phyloP scores from a whole-genome alignment of 1,140 invertebrate genomes.

The Metopolophium dirhodum region DNA sequence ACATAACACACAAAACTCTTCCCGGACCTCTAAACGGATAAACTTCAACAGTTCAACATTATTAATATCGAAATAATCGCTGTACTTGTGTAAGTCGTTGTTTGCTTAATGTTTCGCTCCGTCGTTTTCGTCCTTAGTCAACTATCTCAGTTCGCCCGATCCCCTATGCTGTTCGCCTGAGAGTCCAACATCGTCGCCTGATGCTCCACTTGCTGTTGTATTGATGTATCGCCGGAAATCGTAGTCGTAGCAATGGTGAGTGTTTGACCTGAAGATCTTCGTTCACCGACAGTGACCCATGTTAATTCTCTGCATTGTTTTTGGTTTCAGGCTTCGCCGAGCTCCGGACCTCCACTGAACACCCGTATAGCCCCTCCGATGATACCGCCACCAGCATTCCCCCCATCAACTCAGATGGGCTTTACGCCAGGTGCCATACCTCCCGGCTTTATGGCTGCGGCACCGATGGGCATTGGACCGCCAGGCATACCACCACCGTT shows the following conservation, averaged over 20 bases:
- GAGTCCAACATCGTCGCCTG: neutral
- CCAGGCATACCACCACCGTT: slow-evolving; percentile 45
- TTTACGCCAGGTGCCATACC: slow-evolving; percentile 41
- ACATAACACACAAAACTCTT: neutral
- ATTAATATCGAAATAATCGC: neutral
- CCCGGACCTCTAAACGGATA: neutral
- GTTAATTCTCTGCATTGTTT: neutral
- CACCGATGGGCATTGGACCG: slow-evolving; percentile 51
- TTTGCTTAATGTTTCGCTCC: neutral
- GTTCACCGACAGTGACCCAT: neutral
- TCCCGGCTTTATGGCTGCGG: slow-evolving; percentile 34
- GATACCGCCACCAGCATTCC: slow-evolving; percentile 42
- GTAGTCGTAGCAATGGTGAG: slow-evolving; percentile 21
- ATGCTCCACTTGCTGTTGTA: neutral
- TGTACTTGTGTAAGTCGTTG: neutral
- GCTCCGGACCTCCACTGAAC: neutral
- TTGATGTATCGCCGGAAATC: slow-evolving; percentile 12
- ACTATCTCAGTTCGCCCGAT: neutral
- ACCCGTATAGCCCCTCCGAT: slow-evolving; percentile 39
- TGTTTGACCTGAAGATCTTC: neutral
- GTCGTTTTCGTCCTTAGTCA: neutral
- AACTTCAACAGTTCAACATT: neutral
- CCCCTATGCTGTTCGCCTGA: neutral
- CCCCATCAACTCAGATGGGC: slow-evolving; percentile 24
- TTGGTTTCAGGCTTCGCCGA: slow-evolving; percentile 30